phyloP scores from a whole-genome alignment of 2,888 invertebrate species.

The Agrochola circellaris region DNA sequence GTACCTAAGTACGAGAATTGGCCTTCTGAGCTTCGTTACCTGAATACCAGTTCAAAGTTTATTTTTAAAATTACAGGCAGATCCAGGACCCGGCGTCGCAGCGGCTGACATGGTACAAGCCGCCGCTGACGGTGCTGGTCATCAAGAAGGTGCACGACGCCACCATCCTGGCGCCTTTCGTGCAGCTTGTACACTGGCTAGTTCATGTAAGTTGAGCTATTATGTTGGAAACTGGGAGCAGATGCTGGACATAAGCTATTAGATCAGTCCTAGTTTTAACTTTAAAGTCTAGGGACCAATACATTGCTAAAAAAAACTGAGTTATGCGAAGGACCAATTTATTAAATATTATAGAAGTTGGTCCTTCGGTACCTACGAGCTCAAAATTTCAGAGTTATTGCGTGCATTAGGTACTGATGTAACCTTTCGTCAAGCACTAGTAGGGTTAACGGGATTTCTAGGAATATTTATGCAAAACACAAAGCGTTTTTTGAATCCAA shows the following conservation, averaged over 20 bases:
- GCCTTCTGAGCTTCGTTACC: background rate
- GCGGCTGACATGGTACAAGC: conserved; percentile 99
- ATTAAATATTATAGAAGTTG: background rate
- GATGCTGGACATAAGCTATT: background rate
- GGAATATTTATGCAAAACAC: background rate
- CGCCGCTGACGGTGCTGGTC: conserved; percentile 98
- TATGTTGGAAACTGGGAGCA: background rate
- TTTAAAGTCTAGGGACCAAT: too few species aligned
- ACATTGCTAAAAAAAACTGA: too few species aligned
- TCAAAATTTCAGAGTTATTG: background rate
- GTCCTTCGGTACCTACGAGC: background rate
- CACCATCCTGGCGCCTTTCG: conserved; percentile 96
- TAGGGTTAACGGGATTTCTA: background rate
- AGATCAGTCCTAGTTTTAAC: background rate
- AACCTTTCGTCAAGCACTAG: background rate
- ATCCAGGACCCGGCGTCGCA: conserved; percentile 99
- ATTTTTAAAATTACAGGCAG: conserved; percentile 92
- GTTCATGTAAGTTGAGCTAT: conserved; percentile 93
- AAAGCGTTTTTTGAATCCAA: background rate
- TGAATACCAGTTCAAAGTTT: background rate
- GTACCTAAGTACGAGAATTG: background rate
- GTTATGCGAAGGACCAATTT: background rate
- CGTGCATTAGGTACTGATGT: background rate
- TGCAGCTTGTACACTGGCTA: conserved; percentile 97
- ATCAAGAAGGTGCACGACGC: conserved; percentile 99